A percentile compares a stretch with the other conserved stretches of the same genome.
Conservation (phyloP, 2,113 vertebrate species). For the Python bivittatus region DNA sequence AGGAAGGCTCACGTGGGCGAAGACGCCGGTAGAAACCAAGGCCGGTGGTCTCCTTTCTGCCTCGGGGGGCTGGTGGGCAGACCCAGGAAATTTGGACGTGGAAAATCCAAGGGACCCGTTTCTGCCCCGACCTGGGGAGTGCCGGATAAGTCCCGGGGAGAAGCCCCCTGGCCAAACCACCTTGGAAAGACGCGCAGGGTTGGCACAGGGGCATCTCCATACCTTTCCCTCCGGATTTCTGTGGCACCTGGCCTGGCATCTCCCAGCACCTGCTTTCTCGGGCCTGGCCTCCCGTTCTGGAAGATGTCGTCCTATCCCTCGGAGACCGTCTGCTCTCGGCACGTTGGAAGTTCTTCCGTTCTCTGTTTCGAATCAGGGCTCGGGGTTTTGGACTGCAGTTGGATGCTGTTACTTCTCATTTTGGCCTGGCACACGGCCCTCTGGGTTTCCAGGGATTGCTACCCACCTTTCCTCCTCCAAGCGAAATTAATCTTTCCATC, state of each 20-base stretch:
- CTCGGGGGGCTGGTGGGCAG: background rate
- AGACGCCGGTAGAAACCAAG: background rate
- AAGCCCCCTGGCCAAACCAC: background rate
- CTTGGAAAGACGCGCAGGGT: background rate
- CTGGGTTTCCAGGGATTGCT: background rate
- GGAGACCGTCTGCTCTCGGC: background rate
- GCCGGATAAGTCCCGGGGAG: fast-evolving
- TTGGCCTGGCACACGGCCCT: background rate
- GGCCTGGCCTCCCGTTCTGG: background rate
- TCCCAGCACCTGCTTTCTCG: background rate
- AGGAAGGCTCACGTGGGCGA: background rate
- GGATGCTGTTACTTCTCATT: background rate
- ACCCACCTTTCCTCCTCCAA: background rate
- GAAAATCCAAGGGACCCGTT: background rate
- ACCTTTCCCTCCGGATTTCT: background rate
- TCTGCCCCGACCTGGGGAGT: too few species aligned
- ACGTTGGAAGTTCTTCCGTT: background rate
- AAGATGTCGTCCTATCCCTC: background rate
- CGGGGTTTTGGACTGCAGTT: too few species aligned
- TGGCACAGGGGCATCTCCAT: background rate
- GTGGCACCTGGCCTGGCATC: too few species aligned
- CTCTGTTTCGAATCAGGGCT: background rate
- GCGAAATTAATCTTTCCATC: background rate
- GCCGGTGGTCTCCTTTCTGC: background rate
- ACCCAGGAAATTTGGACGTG: background rate